These are phyloP conservation scores for Clostera curtula DNA, from an alignment of 2,888 invertebrate genomes.

Conservation along the genomic window DNA sequence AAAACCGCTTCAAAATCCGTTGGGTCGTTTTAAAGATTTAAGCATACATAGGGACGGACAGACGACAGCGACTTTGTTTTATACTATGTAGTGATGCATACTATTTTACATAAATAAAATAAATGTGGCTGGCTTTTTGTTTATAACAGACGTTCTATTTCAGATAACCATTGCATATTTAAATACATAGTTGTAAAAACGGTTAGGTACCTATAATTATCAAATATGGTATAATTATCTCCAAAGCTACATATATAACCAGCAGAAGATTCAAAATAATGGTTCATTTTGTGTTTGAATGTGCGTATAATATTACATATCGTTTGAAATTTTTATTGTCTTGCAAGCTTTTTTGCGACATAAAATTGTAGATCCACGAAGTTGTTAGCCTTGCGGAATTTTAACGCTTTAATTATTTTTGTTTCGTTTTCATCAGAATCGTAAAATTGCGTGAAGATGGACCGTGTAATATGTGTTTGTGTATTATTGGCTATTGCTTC, in stretches of 20 bases:
- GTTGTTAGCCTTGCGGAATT: slow-evolving; percentile 1
- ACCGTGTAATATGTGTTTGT: neutral
- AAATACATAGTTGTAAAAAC: neutral
- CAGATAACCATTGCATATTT: neutral
- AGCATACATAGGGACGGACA: no score
- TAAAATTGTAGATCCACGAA: neutral
- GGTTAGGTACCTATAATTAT: slow-evolving; percentile 1
- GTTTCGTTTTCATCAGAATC: neutral
- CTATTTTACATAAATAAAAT: neutral
- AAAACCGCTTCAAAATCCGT: no score
- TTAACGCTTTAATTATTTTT: neutral
- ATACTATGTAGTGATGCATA: no score
- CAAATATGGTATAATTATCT: slow-evolving; percentile 3
- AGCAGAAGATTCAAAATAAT: slow-evolving; percentile 1
- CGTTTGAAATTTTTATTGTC: neutral
- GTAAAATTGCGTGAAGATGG: neutral
- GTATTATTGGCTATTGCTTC: slow-evolving; percentile 4
- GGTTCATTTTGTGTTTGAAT: slow-evolving; percentile 7
- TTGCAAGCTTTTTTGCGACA: neutral
- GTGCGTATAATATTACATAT: slow-evolving; percentile 4
- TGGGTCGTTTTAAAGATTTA: no score
- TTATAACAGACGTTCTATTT: neutral
- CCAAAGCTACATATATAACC: slow-evolving; percentile 6
- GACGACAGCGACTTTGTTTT: no score
- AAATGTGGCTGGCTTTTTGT: neutral